Base-by-base conservation (phyloP, 2,113 vertebrate genomes). In the Campylomormyrus numenius region DNA sequence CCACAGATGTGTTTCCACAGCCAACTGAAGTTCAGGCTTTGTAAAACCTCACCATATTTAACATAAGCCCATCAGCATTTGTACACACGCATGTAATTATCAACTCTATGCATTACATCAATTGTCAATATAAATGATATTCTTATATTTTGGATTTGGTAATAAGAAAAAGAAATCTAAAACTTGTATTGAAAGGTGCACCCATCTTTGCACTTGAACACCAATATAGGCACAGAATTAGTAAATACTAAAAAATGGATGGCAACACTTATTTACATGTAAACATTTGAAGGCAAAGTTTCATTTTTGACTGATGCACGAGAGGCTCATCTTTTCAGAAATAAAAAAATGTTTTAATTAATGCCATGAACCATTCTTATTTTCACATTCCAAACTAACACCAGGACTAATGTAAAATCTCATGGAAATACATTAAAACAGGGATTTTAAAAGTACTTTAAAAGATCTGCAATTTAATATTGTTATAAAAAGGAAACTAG, bases 1-100 rank as follows among this genome's bases (percentile, higher is more conserved):
- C 95, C 94, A 93, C 90, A 92, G 94, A 95, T 96, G 95, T 95
- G 92, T 95, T 88, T 90, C 93, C 93, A 94, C 91, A 89, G 91
- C 92, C 90, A 93, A 93, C 91, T 93, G 92, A 80, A 39, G 92
- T 87, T 58, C 53, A 90, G 91, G 90, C 13, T 45, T 66, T 39
- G 48, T 45, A 35, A 62, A 48, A 77, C 1, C 19, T 9, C 35
- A 45, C 83, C 45, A 48, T 21, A n/a, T 24, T 45, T 48, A 24
- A 85, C 8, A 24, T 48, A 85, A 2, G 15, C 31, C 5, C 42
- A 85, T 39, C 39, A 48, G 6, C 21, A 85, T 46, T 85, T 85
- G 1, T 85, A 46, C 5, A 48, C 21, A 45, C 2, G 0, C 45
- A 83, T 17, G 77, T 42, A 85, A 48, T 85, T 39, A 84, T 13